These are phyloP conservation scores for Watsonalla cultraria DNA, from an alignment of 2,888 invertebrate species.

Conservation along the genomic window DNA sequence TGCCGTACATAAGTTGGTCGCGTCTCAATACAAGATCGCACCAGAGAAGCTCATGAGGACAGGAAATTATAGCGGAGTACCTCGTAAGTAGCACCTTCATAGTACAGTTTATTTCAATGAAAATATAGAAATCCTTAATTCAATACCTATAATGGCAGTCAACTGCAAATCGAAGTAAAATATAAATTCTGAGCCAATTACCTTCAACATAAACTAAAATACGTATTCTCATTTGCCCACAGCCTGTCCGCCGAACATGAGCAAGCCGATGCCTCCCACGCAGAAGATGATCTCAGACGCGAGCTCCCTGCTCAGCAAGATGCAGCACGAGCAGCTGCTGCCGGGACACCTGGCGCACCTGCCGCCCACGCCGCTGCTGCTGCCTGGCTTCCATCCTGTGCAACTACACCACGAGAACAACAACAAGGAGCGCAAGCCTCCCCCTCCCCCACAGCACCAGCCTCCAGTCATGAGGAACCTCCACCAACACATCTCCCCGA, in stretches of 20 bases:
- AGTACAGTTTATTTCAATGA: no score
- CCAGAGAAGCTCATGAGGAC: slow-evolving; percentile 98
- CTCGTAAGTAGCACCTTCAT: slow-evolving; percentile 79
- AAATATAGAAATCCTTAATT: no score
- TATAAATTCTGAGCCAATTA: no score
- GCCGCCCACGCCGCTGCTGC: slow-evolving; percentile 80
- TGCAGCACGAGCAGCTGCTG: slow-evolving; percentile 83
- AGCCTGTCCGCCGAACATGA: slow-evolving; percentile 82
- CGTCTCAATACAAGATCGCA: slow-evolving; percentile 98
- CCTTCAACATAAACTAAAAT: neutral
- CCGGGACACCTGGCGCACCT: slow-evolving; percentile 75
- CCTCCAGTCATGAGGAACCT: slow-evolving; percentile 84
- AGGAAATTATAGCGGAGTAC: slow-evolving; percentile 92
- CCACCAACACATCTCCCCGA: slow-evolving; percentile 93
- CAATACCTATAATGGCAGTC: no score
- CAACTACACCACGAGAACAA: slow-evolving; percentile 81
- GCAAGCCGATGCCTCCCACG: slow-evolving; percentile 87
- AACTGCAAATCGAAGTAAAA: no score
- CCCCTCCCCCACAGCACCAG: slow-evolving; percentile 81
- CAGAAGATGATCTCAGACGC: slow-evolving; percentile 88
- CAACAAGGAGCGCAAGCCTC: slow-evolving; percentile 77
- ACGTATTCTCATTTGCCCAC: slow-evolving; percentile 35
- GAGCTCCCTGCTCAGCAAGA: slow-evolving; percentile 81
- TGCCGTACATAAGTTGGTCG: slow-evolving; percentile 95
- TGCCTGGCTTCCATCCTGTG: slow-evolving; percentile 87